Percentiles rank a stretch among this genome's conserved stretches.
phyloP scores from a whole-genome alignment of 2,113 vertebrate species.

The Toxotes jaculatrix region DNA sequence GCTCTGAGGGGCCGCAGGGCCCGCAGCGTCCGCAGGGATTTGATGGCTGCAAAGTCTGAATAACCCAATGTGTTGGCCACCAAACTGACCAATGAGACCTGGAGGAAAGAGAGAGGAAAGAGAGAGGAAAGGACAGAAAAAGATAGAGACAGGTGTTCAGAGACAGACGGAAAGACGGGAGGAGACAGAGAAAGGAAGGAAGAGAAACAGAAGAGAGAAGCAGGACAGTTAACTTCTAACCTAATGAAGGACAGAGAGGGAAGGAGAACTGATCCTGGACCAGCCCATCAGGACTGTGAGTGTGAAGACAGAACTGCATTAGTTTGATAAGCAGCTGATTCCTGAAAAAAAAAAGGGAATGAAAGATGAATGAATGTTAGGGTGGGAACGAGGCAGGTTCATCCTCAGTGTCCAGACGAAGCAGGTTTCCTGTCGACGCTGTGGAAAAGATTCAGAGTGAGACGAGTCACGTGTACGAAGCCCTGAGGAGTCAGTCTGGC shows the following conservation, averaged over 20 bases:
- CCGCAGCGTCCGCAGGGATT: conserved; percentile 94
- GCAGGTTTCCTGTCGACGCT: neutral
- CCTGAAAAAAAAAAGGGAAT: neutral
- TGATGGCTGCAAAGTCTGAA: conserved; percentile 97
- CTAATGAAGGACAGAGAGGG: conserved; percentile 20
- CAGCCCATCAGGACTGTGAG: conserved; percentile 10
- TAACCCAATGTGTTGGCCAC: conserved; percentile 94
- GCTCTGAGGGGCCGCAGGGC: conserved; percentile 95
- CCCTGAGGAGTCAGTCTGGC: too few species aligned
- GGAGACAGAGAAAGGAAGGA: neutral
- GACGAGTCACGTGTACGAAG: too few species aligned
- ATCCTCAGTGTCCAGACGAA: neutral
- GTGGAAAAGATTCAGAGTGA: too few species aligned
- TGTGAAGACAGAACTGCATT: neutral
- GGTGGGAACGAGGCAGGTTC: neutral
- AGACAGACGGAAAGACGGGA: conserved; percentile 8
- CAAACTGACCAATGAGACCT: conserved; percentile 97
- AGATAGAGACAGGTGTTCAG: too few species aligned
- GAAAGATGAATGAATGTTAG: neutral
- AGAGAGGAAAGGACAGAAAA: neutral
- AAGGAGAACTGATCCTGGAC: neutral
- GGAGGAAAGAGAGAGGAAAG: conserved; percentile 52
- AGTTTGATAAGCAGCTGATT: neutral
- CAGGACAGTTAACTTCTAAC: conserved; percentile 44
- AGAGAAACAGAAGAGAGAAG: conserved; percentile 16